Evolutionary conservation across 1,140 invertebrate species (phyloP).

Genomic region (Magallana ariakensis): DNA sequence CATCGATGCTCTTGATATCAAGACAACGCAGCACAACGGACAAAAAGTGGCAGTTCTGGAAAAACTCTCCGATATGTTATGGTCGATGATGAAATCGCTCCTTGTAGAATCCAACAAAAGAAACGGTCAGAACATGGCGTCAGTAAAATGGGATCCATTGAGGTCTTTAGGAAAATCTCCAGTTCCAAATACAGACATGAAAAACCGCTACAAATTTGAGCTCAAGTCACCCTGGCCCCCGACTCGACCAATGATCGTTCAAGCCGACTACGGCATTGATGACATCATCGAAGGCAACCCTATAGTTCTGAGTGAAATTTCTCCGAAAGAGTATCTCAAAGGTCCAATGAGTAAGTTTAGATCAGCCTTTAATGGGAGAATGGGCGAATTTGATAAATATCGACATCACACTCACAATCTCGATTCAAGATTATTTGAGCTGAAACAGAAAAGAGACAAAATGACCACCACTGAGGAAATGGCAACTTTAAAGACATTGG

Average conservation of each 20-base stretch:
- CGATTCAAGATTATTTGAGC: conserved; percentile 3
- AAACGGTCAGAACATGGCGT: conserved; percentile 27
- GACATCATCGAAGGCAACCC: conserved; percentile 26
- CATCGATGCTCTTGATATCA: background rate
- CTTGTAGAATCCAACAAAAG: conserved; percentile 21
- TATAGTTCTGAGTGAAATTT: conserved; percentile 46
- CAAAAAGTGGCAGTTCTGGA: conserved; percentile 26
- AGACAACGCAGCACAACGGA: conserved; percentile 5
- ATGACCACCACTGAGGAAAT: conserved; percentile 1
- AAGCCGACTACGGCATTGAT: conserved; percentile 38
- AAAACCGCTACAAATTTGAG: background rate
- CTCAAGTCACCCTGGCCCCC: conserved; percentile 47
- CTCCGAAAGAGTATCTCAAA: conserved; percentile 39
- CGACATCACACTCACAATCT: conserved; percentile 5
- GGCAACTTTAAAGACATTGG: conserved; percentile 22
- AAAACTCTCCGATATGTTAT: conserved; percentile 47
- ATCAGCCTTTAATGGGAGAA: background rate
- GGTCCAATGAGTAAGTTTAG: conserved; percentile 12
- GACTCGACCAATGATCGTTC: conserved; percentile 43
- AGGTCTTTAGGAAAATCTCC: conserved; percentile 14
- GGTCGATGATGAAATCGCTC: conserved; percentile 47
- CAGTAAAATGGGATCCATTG: conserved; percentile 53
- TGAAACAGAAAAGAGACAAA: conserved; percentile 14
- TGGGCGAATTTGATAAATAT: conserved; percentile 9
- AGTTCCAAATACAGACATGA: background rate